Percentiles rank a stretch among this genome's conserved stretches.
These are phyloP conservation scores for Cheilinus undulatus DNA, from an alignment of 2,113 vertebrate species.

Conservation along the genomic window DNA sequence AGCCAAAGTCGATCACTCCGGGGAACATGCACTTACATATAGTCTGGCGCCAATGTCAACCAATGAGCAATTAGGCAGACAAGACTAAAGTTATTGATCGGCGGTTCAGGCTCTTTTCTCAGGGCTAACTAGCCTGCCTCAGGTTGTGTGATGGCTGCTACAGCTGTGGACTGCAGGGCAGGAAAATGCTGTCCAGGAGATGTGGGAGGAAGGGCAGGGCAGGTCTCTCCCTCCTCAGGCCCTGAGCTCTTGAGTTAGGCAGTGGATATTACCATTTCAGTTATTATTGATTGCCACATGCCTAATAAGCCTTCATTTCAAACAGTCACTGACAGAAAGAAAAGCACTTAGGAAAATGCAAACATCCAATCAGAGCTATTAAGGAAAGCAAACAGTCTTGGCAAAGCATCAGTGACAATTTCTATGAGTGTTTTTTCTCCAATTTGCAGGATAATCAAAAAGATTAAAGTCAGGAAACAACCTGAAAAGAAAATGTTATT, in stretches of 20 bases:
- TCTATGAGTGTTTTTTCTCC: slow-evolving; percentile 11
- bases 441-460: slow-evolving; percentile 40
- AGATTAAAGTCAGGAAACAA: slow-evolving; percentile 12
- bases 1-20: slow-evolving; percentile 73
- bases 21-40: slow-evolving; percentile 80
- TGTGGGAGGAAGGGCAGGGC: slow-evolving; percentile 50
- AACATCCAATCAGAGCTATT: slow-evolving; percentile 50
- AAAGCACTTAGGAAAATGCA: slow-evolving; percentile 45
- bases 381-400: slow-evolving; percentile 20
- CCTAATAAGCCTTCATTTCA: slow-evolving; percentile 66
- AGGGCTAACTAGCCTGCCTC: slow-evolving; percentile 81
- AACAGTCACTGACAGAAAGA: slow-evolving; percentile 47
- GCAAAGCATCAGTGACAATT: neutral
- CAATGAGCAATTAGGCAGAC: slow-evolving; percentile 91
- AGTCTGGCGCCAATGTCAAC: slow-evolving; percentile 83
- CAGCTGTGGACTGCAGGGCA: slow-evolving; percentile 60
- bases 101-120: slow-evolving; percentile 73
- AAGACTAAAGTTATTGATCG: slow-evolving; percentile 87
- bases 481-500: neutral
- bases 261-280: slow-evolving; percentile 73
- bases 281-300: slow-evolving; percentile 72
- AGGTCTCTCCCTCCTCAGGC: slow-evolving; percentile 74
- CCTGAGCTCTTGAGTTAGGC: slow-evolving; percentile 45
- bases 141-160: slow-evolving; percentile 78
- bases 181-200: slow-evolving; percentile 39